phyloP scores from a whole-genome alignment of 2,113 vertebrate genomes.

The Parus major region DNA sequence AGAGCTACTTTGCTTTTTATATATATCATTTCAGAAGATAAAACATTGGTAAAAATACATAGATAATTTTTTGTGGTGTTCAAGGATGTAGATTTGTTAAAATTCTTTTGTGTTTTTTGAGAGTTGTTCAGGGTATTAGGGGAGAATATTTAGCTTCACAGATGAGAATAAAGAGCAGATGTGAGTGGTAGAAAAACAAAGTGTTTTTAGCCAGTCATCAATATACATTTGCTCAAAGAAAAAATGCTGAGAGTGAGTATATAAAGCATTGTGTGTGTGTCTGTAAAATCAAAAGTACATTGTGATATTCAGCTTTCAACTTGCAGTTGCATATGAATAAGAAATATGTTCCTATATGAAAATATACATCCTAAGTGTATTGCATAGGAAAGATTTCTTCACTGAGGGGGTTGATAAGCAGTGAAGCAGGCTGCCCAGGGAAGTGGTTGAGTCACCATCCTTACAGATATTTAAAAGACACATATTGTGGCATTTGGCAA shows the following conservation, averaged over 20 bases:
- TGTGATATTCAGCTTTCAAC: neutral
- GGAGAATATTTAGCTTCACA: neutral
- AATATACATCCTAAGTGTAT: neutral
- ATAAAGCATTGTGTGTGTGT: neutral
- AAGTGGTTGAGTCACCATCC: neutral
- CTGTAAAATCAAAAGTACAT: constrained; percentile 1
- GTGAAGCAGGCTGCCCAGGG: neutral
- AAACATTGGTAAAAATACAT: neutral
- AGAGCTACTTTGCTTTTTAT: neutral
- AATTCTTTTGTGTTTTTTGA: neutral
- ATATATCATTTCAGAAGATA: neutral
- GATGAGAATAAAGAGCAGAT: constrained; percentile 34
- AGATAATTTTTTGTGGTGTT: neutral
- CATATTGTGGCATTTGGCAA: accelerated
- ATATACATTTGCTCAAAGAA: neutral
- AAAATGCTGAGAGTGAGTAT: neutral
- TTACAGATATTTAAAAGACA: neutral
- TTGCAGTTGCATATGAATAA: neutral
- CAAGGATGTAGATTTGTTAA: neutral
- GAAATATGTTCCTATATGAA: neutral
- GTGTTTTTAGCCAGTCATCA: constrained; percentile 17
- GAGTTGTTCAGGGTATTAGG: neutral
- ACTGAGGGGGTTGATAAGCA: neutral
- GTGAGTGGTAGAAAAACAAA: constrained; percentile 3
- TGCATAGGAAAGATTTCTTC: neutral